Evolutionary conservation across 53 echinoderm and acorn worm genomes (phyloP), one percentile per base, ranked within the genome.

Genomic region (Paracentrotus lividus): DNA sequence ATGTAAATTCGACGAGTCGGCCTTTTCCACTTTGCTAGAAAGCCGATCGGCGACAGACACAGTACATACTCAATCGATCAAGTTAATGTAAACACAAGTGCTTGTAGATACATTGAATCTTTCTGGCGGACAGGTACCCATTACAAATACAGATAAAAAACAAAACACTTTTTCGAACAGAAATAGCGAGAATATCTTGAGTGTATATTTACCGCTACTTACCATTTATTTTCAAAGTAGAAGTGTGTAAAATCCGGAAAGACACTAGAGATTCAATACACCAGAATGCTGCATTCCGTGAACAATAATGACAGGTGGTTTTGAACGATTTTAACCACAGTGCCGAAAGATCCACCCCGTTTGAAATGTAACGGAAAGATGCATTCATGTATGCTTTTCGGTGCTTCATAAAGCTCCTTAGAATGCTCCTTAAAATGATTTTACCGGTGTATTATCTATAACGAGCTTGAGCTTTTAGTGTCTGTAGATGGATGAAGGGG

Each of bases 231-330:
- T 18, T 61, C 8, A 4, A 55, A 16, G 69, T 4, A 61, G 36
- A 66, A 27, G 32, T 38, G 55, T 15, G 34, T 69, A 69, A 27
- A 18, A 36, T 69, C 69, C 69, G 15, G 38, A 4, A 31, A 38
- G 38, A 16, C 69, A 18, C 69, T 20, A 18, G 38, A 38, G 38
- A 36, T 12, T 51, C 18, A 16, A 69, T 36, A 15, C 18, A 18
- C 38, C 20, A 20, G 18, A 69, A 69, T 69, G 38, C n/a, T 36
- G 69, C 38, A n/a, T 27, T 26, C 61, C 26, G 20, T 24, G 26
- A 61, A 61, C n/a, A n/a, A n/a, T 6, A 61, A 61, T 36, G 16
- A 29, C 69, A 69, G 69, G 69, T 69, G 69, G 69, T 69, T 69
- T 69, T 69, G 34, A 2, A 34, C 69, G 69, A 36, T 34, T 36